phyloP scores from a whole-genome alignment of 2,888 invertebrate genomes.

The Oscheius sp. region DNA sequence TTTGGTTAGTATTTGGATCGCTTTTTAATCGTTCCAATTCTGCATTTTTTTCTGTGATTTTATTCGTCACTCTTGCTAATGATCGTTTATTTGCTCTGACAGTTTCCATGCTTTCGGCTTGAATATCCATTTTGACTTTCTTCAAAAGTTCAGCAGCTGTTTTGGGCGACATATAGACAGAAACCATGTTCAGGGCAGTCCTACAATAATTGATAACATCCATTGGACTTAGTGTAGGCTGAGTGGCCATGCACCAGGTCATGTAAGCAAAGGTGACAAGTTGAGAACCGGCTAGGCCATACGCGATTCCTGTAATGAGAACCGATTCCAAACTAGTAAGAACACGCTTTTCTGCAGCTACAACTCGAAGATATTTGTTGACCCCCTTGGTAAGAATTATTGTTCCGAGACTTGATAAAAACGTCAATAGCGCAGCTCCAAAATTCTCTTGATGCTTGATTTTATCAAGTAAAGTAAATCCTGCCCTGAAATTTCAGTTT shows the following conservation, averaged over 20 bases:
- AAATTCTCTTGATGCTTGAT: constrained; percentile 1
- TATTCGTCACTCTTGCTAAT: background rate
- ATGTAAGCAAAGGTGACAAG: constrained; percentile 1
- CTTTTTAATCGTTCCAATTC: background rate
- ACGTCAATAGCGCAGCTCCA: background rate
- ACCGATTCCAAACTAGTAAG: constrained; percentile 10
- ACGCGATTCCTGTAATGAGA: background rate
- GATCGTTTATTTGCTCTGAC: background rate
- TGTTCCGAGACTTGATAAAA: background rate
- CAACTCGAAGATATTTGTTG: background rate
- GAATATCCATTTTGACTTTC: background rate
- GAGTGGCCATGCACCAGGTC: background rate
- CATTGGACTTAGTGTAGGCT: background rate
- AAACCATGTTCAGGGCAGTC: constrained; percentile 4
- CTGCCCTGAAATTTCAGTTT: too few relatives aligned
- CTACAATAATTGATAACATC: constrained; percentile 11
- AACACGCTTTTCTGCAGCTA: background rate
- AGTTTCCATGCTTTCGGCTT: background rate
- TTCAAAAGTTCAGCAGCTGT: background rate
- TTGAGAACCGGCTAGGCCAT: background rate
- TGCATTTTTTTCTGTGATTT: background rate
- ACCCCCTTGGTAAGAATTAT: background rate
- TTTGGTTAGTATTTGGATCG: too few relatives aligned
- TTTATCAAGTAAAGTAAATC: background rate
- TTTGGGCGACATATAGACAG: background rate